Percentiles rank a stretch among this genome's conserved stretches.
Evolutionary conservation across 2,113 vertebrate species (phyloP).

Genomic region (Cynocephalus volans): DNA sequence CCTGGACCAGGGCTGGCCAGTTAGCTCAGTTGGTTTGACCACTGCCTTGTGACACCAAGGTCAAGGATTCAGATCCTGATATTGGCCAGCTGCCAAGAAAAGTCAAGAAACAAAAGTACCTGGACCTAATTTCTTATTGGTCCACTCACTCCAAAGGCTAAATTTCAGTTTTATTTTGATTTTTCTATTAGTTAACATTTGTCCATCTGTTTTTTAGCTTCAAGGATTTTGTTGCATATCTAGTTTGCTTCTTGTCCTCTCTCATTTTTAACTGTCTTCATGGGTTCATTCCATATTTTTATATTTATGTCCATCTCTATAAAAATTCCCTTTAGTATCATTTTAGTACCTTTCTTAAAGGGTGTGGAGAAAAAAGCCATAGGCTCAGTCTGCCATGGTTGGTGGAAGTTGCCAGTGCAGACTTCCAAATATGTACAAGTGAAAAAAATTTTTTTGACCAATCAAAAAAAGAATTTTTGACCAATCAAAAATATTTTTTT

Average conservation of each 20-base stretch:
- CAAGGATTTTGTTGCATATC: background rate
- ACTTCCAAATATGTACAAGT: background rate
- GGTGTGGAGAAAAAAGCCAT: background rate
- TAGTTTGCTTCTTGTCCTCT: background rate
- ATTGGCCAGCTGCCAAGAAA: too few species aligned
- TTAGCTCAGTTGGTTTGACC: too few species aligned
- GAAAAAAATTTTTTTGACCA: background rate
- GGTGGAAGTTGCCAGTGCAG: background rate
- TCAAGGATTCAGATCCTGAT: too few species aligned
- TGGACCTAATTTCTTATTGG: background rate
- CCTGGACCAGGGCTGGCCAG: background rate
- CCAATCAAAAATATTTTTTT: background rate
- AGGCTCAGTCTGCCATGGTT: background rate
- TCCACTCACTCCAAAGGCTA: background rate
- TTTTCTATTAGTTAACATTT: background rate
- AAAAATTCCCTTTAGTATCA: background rate
- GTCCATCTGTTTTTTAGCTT: background rate
- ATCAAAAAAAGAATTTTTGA: conserved; percentile 31
- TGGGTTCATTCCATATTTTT: background rate
- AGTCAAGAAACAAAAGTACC: background rate
- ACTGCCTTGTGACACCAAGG: too few species aligned
- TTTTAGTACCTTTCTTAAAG: conserved; percentile 18
- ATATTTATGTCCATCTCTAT: background rate
- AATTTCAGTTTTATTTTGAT: conserved; percentile 13
- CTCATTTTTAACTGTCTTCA: conserved; percentile 24